phyloP scores from a whole-genome alignment of 2,113 vertebrate species.

The Monarcha castaneiventris region DNA sequence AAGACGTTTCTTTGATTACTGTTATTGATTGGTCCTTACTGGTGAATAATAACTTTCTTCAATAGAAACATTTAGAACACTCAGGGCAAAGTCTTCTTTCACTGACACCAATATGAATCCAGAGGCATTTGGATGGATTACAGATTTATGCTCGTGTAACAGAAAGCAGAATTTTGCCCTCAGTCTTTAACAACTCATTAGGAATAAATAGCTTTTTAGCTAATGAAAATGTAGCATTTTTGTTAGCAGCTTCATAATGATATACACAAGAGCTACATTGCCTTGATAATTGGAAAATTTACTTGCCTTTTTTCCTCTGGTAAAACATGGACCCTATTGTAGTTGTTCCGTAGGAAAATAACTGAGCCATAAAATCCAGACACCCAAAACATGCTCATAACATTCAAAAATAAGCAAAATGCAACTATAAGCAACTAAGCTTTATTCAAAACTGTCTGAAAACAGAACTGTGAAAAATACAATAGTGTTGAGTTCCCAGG shows the following conservation, averaged over 20 bases:
- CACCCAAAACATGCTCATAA: not conserved
- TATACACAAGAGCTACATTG: constrained; percentile 19
- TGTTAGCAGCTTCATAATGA: constrained; percentile 42
- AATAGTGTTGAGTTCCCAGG: not conserved
- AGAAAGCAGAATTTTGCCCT: constrained; percentile 28
- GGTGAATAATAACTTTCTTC: constrained; percentile 36
- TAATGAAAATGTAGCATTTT: constrained; percentile 46
- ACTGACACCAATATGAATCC: not conserved
- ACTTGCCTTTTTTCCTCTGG: constrained; percentile 32
- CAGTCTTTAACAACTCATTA: constrained; percentile 47
- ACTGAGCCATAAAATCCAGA: constrained; percentile 33
- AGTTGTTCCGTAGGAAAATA: constrained; percentile 25
- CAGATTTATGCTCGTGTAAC: constrained; percentile 19
- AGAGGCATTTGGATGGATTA: not conserved
- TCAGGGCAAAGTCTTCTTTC: not conserved
- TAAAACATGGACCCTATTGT: not conserved
- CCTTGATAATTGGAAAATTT: constrained; percentile 56
- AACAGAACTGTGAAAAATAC: not conserved
- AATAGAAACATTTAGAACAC: not conserved
- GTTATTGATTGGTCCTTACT: constrained; percentile 38
- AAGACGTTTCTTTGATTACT: constrained; percentile 33
- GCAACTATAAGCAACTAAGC: not conserved
- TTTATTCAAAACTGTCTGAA: not conserved
- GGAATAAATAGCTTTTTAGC: constrained; percentile 61
- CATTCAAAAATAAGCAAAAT: constrained; percentile 12